Conservation (phyloP, 2,797 vertebrate species). For the Sebastiscus tertius region DNA sequence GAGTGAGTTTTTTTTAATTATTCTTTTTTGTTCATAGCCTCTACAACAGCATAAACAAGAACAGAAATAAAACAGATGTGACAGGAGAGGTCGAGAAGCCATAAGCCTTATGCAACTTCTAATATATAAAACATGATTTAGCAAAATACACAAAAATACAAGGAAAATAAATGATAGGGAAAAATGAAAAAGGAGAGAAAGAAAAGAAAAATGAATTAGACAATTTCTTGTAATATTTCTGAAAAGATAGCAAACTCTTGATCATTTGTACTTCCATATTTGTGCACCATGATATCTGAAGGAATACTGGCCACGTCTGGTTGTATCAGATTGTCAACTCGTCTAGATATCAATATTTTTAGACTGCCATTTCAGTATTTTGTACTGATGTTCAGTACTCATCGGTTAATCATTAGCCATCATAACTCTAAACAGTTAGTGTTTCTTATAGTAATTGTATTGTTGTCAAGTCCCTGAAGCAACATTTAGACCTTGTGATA, state of each 20-base stretch:
- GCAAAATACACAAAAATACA: neutral
- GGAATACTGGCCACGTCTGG: fast-evolving
- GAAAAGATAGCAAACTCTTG: neutral
- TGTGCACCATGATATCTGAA: neutral
- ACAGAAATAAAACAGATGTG: neutral
- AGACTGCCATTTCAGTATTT: neutral
- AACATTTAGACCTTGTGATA: neutral
- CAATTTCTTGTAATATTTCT: too few species aligned
- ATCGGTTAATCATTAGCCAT: too few species aligned
- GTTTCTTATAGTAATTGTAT: neutral
- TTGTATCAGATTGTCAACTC: fast-evolving
- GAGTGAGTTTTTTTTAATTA: neutral
- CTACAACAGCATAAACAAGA: neutral
- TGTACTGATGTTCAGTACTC: neutral
- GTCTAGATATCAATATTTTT: neutral
- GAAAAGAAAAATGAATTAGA: neutral
- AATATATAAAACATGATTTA: neutral
- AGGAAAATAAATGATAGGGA: neutral
- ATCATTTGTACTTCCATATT: neutral
- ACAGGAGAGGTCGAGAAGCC: neutral
- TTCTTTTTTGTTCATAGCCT: neutral
- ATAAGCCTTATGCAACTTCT: neutral
- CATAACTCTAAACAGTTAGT: neutral
- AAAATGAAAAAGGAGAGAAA: neutral
- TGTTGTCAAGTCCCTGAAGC: neutral